A percentile compares a stretch with the other conserved stretches of the same genome.
Conservation (phyloP, 2,797 vertebrate genomes). For the Phyllotis vaccarum region DNA sequence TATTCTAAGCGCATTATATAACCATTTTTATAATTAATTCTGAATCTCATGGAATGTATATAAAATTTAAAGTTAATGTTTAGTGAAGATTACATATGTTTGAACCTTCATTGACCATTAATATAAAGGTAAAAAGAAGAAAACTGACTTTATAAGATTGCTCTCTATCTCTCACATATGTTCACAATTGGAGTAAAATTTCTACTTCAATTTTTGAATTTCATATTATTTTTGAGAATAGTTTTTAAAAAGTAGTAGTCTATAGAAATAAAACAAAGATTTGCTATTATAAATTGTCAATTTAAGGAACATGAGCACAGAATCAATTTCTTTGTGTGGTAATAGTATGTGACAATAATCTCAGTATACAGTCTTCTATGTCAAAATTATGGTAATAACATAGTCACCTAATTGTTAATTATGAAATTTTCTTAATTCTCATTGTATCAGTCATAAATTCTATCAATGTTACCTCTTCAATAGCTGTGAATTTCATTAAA, state of each 20-base stretch:
- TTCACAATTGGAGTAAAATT: not conserved
- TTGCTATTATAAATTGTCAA: not conserved
- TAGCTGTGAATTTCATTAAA: not conserved
- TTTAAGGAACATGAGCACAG: not conserved
- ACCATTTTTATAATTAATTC: not conserved
- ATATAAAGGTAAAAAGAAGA: not conserved
- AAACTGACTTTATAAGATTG: not conserved
- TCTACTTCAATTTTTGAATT: not conserved
- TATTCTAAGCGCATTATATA: not conserved
- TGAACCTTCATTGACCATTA: not conserved
- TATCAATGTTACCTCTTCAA: not conserved
- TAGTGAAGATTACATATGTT: not conserved
- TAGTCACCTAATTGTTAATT: not conserved
- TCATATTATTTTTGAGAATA: not conserved
- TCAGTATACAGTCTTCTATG: not conserved
- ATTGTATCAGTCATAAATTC: not conserved
- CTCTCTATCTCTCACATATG: not conserved
- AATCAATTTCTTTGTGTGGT: not conserved
- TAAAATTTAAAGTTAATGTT: not conserved
- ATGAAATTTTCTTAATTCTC: conserved; percentile 4
- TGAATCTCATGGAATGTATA: not conserved
- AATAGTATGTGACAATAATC: not conserved
- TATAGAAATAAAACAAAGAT: not conserved
- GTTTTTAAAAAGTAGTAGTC: conserved; percentile 1
- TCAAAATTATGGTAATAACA: not conserved